phyloP scores from a whole-genome alignment of 2,888 invertebrate genomes.

The Leptopilina drosophilae region DNA sequence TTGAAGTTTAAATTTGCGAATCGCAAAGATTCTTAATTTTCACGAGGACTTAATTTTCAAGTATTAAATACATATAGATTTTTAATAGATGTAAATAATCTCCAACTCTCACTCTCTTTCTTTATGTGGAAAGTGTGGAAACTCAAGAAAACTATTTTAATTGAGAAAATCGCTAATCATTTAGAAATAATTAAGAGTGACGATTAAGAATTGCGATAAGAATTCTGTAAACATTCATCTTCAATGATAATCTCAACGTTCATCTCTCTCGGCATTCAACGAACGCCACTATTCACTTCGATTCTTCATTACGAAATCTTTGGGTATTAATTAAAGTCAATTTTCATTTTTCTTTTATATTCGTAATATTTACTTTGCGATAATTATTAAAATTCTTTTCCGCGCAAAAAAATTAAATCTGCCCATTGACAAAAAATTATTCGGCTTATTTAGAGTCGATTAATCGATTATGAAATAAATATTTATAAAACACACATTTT shows the following conservation, averaged over 20 bases:
- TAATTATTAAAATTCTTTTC: background rate
- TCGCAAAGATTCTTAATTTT: no score
- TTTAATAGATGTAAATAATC: no score
- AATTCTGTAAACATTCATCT: constrained; percentile 26
- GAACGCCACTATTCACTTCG: background rate
- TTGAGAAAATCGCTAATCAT: constrained; percentile 15
- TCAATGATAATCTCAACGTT: constrained; percentile 3
- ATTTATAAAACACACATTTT: no score
- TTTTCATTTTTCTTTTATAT: background rate
- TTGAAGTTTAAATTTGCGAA: no score
- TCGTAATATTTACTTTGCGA: background rate
- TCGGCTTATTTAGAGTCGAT: no score
- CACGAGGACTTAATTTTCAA: background rate
- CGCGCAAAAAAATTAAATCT: no score
- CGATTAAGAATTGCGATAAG: constrained; percentile 5
- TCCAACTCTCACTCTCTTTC: no score
- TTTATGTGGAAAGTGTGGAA: background rate
- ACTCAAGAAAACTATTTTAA: constrained; percentile 8
- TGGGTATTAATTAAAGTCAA: background rate
- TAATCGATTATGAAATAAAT: no score
- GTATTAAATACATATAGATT: background rate
- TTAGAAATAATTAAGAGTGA: constrained; percentile 21
- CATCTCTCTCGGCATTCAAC: background rate
- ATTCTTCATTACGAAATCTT: constrained; percentile 1
- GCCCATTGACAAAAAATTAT: no score